Conservation (phyloP, 2,113 vertebrate species). For the Austrofundulus limnaeus region DNA sequence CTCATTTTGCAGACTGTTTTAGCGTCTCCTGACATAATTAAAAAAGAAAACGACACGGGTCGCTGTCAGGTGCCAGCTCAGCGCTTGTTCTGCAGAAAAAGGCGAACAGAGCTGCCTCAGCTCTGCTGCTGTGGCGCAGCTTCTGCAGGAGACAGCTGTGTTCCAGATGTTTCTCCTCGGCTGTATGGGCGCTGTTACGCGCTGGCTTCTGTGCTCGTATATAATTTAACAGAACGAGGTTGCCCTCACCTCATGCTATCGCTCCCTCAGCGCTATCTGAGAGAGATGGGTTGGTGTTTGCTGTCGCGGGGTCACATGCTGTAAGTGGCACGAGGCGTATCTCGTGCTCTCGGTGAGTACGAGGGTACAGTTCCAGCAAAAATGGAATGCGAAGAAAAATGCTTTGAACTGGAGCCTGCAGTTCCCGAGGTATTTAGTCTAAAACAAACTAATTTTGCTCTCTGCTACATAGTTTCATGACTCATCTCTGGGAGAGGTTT, state of each 20-base stretch:
- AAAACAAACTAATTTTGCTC: slow-evolving; percentile 26
- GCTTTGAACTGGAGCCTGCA: slow-evolving; percentile 11
- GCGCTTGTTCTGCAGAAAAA: slow-evolving; percentile 3
- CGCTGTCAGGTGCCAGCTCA: slow-evolving; percentile 7
- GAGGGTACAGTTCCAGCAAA: slow-evolving; percentile 7
- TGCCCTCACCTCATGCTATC: slow-evolving; percentile 13
- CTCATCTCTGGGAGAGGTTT: slow-evolving; percentile 13
- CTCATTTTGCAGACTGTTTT: slow-evolving; percentile 8
- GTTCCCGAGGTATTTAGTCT: slow-evolving; percentile 11
- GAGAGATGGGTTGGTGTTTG: slow-evolving; percentile 14
- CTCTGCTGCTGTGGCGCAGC: neutral
- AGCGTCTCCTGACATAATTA: neutral
- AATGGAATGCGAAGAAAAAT: slow-evolving; percentile 1
- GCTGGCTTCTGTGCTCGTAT: neutral
- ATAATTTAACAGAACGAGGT: neutral
- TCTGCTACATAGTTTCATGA: slow-evolving; percentile 6
- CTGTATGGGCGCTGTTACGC: neutral
- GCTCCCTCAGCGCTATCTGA: neutral
- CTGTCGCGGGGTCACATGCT: slow-evolving; percentile 18
- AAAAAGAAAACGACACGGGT: neutral
- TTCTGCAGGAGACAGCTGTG: slow-evolving; percentile 13
- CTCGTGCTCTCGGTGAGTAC: slow-evolving; percentile 9
- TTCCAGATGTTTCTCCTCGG: slow-evolving; percentile 12
- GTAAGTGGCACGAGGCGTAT: slow-evolving; percentile 21
- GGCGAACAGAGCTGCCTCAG: slow-evolving; percentile 7